These are phyloP conservation scores for Mormyrops boulengeri DNA, from an alignment of 2,797 vertebrate genomes.

Conservation along the genomic window DNA sequence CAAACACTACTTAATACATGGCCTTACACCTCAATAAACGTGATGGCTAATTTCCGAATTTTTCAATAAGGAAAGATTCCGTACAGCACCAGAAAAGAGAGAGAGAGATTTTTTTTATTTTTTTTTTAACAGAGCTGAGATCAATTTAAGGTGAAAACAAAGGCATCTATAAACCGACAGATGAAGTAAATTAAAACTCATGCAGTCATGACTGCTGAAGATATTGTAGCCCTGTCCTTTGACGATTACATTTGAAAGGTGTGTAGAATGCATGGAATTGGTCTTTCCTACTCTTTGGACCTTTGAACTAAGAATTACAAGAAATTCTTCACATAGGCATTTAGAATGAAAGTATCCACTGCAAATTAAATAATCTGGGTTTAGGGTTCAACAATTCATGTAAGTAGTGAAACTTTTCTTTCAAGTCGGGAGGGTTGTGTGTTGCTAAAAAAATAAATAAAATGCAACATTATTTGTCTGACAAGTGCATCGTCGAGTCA, in stretches of 20 bases:
- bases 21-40: not conserved
- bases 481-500: not conserved
- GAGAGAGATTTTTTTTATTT: not conserved
- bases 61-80: not conserved
- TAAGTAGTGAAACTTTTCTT: not conserved
- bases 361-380: not conserved
- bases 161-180: not conserved
- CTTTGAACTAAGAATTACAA: not conserved
- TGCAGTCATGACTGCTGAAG: not conserved
- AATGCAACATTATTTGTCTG: not conserved
- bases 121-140: not conserved
- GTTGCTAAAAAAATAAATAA: not conserved
- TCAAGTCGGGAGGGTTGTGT: not conserved
- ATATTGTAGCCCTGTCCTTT: not conserved
- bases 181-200: not conserved
- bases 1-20: not conserved
- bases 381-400: not conserved
- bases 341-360: not conserved
- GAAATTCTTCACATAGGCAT: not conserved
- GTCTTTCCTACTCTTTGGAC: not conserved
- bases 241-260: not conserved
- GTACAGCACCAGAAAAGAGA: not conserved
- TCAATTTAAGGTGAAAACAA: not conserved
- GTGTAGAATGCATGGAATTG: not conserved
- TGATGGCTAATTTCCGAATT: not conserved